Conservation (phyloP, 2,113 vertebrate species). For the Terrapene triunguis region DNA sequence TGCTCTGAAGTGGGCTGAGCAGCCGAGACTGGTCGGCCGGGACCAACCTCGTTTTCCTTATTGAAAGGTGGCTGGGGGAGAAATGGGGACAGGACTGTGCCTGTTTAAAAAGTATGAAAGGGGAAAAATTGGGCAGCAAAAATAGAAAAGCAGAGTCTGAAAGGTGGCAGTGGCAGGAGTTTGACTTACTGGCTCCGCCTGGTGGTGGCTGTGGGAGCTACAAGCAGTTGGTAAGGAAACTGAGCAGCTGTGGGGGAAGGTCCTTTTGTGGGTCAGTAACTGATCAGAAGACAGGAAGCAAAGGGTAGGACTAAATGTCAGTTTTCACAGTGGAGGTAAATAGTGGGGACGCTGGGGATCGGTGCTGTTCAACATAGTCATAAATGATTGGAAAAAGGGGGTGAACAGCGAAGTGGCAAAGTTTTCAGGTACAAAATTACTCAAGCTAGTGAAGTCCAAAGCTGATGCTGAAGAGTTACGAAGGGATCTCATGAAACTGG, state of each 20-base stretch:
- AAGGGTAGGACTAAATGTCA: neutral
- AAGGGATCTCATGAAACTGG: no score
- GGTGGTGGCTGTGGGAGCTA: neutral
- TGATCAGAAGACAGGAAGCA: neutral
- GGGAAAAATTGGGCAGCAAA: neutral
- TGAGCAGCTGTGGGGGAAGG: no score
- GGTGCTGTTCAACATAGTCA: neutral
- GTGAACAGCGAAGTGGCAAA: neutral
- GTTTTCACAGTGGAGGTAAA: neutral
- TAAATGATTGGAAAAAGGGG: no score
- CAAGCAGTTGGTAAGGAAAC: no score
- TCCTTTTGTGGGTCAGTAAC: no score
- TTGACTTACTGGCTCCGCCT: neutral
- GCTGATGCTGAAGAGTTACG: neutral
- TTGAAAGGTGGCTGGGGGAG: neutral
- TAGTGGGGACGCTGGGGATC: no score
- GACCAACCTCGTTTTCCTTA: neutral
- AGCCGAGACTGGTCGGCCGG: no score
- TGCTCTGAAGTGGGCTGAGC: neutral
- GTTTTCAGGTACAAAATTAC: neutral
- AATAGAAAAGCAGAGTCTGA: neutral
- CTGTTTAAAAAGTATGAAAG: neutral
- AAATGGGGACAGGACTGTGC: neutral
- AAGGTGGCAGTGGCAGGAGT: neutral
- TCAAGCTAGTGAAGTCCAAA: neutral